Conservation (phyloP, 2,888 invertebrate species). For the Trachelus stipa region DNA sequence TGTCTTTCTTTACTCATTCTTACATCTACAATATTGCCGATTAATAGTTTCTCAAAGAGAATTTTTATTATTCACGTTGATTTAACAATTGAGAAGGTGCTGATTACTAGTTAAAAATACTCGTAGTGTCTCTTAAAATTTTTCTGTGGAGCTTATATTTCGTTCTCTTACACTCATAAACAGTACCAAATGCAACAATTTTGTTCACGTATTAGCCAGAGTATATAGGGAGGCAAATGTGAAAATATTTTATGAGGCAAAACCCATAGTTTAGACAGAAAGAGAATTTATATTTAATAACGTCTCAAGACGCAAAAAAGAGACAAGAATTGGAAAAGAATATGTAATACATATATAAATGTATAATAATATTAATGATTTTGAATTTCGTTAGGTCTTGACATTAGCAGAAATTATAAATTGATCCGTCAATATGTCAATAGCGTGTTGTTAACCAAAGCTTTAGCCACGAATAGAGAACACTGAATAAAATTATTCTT, state of each 20-base stretch:
- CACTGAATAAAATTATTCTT: slow-evolving; percentile 42
- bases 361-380: slow-evolving; percentile 10
- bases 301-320: slow-evolving; percentile 11
- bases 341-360: slow-evolving; percentile 15
- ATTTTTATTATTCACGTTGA: slow-evolving; percentile 1
- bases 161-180: neutral
- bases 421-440: slow-evolving; percentile 36
- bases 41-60: neutral
- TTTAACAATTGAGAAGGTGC: neutral
- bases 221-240: neutral
- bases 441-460: slow-evolving; percentile 41
- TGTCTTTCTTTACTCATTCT: neutral
- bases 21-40: neutral
- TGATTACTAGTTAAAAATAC: neutral
- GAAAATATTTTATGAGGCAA: slow-evolving; percentile 22
- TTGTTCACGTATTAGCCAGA: neutral
- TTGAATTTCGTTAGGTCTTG: slow-evolving; percentile 18
- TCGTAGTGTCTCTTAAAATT: neutral
- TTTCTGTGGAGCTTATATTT: neutral
- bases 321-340: slow-evolving; percentile 14
- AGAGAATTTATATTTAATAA: slow-evolving; percentile 29
- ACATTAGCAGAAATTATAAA: slow-evolving; percentile 28
- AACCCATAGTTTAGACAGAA: slow-evolving; percentile 16
- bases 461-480: slow-evolving; percentile 34
- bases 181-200: neutral